Evolutionary conservation across 2,888 invertebrate species (phyloP), one percentile per base, ranked within the genome.

Genomic region (Netelia melanura): DNA sequence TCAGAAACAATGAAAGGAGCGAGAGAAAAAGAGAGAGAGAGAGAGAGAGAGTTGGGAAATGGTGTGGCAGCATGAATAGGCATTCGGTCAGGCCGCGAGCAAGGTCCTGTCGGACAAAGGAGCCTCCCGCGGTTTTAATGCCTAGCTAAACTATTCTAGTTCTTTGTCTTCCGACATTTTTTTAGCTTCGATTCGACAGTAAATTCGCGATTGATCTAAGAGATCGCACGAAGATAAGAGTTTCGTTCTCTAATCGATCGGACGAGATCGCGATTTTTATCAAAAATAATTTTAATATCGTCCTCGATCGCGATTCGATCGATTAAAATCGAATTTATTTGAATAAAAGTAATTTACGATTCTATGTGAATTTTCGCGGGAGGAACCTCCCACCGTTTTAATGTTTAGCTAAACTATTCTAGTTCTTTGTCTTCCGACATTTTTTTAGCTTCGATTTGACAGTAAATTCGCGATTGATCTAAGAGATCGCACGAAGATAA

Each of bases 1-100:
- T 80, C 79, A 71, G 81, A 86, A 86, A 87, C 86, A 86, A 87
- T 87, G 87, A 83, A 25, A 78, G 64, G 80, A 80, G 81, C 82
- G 77, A 80, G 81, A 61, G 56, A 58, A 38, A 30, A n/a, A 79
- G 54, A 56, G 68, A 64, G 65, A 62, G 43, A 56, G 68, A 64
- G 65, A 62, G 43, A 61, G 62, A 62, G 56, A 70, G 48, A 54
- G 38, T 54, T 56, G 44, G 65, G 65, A 71, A 82, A 70, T 72
- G 76, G 58, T 68, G 72, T 30, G 30, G 30, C 74, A 78, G 68
- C 72, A 74, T 83, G 83, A 83, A 83, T 83, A 74, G 83, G 58
- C 54, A 78, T 74, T 79, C 62, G 83, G 78, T 74, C 44, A 79
- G 74, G 78, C 78, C 78, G 68, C 74, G 54, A 68, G 83, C 83